phyloP scores from a whole-genome alignment of 2,113 vertebrate genomes.

The Ardeotis arabs region DNA sequence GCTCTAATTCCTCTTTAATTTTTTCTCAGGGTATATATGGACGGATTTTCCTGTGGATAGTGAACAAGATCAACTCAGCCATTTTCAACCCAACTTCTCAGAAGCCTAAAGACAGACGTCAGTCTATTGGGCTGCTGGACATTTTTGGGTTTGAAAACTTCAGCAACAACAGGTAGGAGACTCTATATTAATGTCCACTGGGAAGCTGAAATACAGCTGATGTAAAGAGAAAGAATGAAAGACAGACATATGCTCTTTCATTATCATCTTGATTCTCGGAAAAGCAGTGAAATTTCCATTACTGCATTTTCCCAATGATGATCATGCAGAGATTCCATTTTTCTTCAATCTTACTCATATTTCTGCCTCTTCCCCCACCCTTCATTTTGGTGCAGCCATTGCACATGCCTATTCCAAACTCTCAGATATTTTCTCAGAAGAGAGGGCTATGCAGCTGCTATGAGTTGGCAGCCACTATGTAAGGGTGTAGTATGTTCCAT shows the following conservation, averaged over 20 bases:
- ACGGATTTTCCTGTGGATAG: conserved; percentile 92
- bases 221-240: background rate
- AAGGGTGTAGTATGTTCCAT: background rate
- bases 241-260: background rate
- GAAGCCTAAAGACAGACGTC: conserved; percentile 63
- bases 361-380: background rate
- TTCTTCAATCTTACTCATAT: background rate
- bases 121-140: conserved; percentile 90
- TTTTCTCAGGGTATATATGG: conserved; percentile 90
- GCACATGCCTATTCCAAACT: background rate
- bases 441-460: background rate
- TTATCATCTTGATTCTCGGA: background rate
- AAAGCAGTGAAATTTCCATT: background rate
- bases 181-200: background rate
- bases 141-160: conserved; percentile 99
- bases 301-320: background rate
- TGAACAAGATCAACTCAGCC: conserved; percentile 90
- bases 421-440: background rate
- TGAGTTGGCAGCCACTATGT: background rate
- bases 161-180: conserved; percentile 88
- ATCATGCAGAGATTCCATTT: background rate
- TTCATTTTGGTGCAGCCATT: background rate
- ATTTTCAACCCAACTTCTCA: conserved; percentile 81
- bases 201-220: background rate
- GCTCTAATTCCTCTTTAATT: background rate